Conservation (phyloP, 2,113 vertebrate genomes). For the Perca flavescens region DNA sequence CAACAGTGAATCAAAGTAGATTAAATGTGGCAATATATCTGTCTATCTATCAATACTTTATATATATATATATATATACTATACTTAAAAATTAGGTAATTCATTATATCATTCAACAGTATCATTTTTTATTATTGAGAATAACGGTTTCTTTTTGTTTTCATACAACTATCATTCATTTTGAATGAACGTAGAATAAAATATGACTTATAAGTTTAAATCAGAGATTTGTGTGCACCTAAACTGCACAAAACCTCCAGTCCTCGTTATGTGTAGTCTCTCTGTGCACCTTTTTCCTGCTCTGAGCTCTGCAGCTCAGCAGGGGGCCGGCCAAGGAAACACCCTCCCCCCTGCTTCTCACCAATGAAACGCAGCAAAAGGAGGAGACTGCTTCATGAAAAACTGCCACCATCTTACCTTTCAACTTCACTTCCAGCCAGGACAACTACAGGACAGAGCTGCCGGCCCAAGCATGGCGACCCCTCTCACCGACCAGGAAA, state of each 20-base stretch:
- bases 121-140: background rate
- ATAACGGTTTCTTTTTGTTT: background rate
- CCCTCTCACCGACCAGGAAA: slow-evolving; percentile 93
- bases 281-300: slow-evolving; percentile 26
- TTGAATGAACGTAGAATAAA: background rate
- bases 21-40: background rate
- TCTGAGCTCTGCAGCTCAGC: slow-evolving; percentile 14
- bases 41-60: background rate
- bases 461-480: slow-evolving; percentile 83
- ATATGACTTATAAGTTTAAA: background rate
- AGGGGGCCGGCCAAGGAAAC: slow-evolving; percentile 9
- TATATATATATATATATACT: no score
- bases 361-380: slow-evolving; percentile 69
- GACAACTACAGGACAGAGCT: background rate
- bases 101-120: no score
- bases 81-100: background rate
- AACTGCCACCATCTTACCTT: background rate
- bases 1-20: background rate
- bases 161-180: background rate
- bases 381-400: slow-evolving; percentile 61
- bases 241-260: background rate
- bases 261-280: background rate
- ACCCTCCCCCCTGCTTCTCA: slow-evolving; percentile 37
- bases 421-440: slow-evolving; percentile 20
- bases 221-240: background rate